A percentile compares a stretch with the other conserved stretches of the same genome.
These are phyloP conservation scores for Meloidogyne hapla DNA, from an alignment of 1,140 invertebrate genomes.

Conservation along the genomic window DNA sequence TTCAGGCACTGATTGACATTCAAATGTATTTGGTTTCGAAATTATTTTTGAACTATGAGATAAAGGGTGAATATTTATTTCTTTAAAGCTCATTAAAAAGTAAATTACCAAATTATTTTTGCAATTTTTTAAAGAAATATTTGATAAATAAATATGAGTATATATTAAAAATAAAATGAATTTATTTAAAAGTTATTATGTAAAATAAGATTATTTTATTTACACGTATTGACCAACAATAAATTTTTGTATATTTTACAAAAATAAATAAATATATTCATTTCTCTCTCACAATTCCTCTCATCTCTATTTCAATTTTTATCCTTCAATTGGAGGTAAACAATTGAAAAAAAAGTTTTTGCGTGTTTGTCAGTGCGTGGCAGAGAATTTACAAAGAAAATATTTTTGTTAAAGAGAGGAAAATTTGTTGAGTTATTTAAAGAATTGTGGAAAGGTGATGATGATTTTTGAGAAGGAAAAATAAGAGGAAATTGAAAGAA, in stretches of 20 bases:
- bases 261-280: not conserved
- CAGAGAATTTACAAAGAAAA: not conserved
- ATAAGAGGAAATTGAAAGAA: no score
- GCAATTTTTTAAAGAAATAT: no score
- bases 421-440: not conserved
- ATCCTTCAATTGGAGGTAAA: not conserved
- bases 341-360: not conserved
- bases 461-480: not conserved
- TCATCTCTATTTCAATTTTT: not conserved
- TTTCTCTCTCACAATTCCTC: not conserved
- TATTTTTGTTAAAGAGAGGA: not conserved
- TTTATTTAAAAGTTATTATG: no score
- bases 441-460: not conserved
- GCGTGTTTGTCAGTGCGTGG: not conserved
- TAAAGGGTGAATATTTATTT: no score
- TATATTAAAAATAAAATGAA: no score
- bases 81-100: no score
- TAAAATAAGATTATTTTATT: no score
- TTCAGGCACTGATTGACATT: no score
- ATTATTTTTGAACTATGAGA: no score
- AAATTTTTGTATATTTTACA: not conserved
- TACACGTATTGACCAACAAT: not conserved
- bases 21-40: no score
- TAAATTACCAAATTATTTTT: no score
- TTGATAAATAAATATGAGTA: no score